Base-by-base conservation (phyloP, 1,140 invertebrate genomes). In the Ceratoteleas bidentatus region DNA sequence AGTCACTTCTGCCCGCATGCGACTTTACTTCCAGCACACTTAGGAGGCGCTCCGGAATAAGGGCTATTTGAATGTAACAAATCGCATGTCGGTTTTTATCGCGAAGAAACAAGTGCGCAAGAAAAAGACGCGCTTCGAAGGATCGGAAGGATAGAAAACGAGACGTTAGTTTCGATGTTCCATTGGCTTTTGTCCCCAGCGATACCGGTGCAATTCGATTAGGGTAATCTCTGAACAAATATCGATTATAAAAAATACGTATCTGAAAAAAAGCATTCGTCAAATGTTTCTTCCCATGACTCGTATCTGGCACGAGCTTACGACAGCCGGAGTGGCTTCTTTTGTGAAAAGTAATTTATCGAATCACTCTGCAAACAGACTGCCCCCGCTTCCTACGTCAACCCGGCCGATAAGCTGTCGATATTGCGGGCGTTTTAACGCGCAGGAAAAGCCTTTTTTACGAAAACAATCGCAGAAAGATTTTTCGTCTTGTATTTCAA, bases 1-100 rank as follows among this genome's bases (percentile, higher is more conserved):
- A 90, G 87, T 85, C 82, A 81, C 72, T 79, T 62, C 84, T 56
- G 80, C 90, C 90, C 90, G 90, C 89, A 91, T 91, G 54, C 80
- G 74, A 81, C 58, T 80, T 82, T 61, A 85, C 84, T 87, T 87
- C 43, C 66, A 76, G 66, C 69, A 84, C 72, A 88, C 89, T 88
- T 86, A 77, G 78, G 84, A 88, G 87, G 73, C 81, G 85, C 85
- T 86, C 86, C 83, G 72, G 69, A 84, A 91, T 91, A 90, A 90
- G 90, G 90, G 90, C 89, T 86, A 91, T 91, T 90, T 90, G 79
- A 88, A 90, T 90, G 88, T 83, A 85, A 86, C 85, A 76, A 83
- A 82, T 65, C 72, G 61, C 57, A 53, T 58, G 75, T 16, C 24
- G n/a, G 8, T 64, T 66, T 66, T 79, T 73, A 73, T 72, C 76